Evolutionary conservation across 1,140 invertebrate genomes (phyloP).

Genomic region (Chironomus striatipennis): DNA sequence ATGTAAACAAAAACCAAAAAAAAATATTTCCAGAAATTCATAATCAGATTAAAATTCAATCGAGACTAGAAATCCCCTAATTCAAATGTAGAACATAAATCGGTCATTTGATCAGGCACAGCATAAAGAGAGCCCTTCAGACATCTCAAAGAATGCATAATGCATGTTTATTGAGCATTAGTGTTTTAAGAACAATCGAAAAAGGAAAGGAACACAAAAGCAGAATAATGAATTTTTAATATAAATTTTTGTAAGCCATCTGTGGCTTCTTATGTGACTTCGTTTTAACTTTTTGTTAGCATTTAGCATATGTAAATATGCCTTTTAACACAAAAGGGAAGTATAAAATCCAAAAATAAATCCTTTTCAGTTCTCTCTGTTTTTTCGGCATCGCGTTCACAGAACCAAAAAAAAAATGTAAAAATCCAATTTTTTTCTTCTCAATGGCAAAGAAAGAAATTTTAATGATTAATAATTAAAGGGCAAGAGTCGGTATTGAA

Average conservation of each 20-base stretch:
- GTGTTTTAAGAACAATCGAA: neutral
- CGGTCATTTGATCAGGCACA: neutral
- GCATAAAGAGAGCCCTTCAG: neutral
- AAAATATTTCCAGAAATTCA: too few relatives aligned
- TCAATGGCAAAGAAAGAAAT: too few relatives aligned
- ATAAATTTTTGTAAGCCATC: neutral
- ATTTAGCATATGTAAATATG: neutral
- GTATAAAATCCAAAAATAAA: neutral
- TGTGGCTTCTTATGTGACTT: neutral
- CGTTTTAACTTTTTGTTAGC: neutral
- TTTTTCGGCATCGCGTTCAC: too few relatives aligned
- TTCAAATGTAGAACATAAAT: neutral
- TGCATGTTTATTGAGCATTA: neutral
- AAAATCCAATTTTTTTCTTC: too few relatives aligned
- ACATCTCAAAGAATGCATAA: too few relatives aligned
- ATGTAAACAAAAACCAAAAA: too few relatives aligned
- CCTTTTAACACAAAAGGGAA: neutral
- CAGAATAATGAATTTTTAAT: slow-evolving; percentile 16
- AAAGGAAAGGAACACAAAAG: neutral
- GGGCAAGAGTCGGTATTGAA: neutral
- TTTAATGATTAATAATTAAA: slow-evolving; percentile 23
- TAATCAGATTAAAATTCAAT: too few relatives aligned
- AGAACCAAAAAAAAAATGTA: too few relatives aligned
- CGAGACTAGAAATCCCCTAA: too few relatives aligned
- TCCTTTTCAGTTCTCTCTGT: neutral